phyloP scores from a whole-genome alignment of 2,888 invertebrate genomes.

The Pheosia tremula region DNA sequence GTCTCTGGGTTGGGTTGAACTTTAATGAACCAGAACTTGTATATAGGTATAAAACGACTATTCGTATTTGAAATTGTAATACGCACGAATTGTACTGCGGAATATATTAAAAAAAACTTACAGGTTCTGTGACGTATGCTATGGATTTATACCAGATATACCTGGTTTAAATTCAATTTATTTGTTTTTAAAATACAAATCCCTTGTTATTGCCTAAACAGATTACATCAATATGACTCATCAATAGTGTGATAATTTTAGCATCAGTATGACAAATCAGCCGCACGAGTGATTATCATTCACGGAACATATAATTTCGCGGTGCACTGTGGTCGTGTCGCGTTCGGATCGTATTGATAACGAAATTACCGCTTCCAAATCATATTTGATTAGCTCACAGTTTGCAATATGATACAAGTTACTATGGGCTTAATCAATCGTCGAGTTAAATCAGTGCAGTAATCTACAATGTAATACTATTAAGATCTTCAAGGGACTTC shows the following conservation, averaged over 20 bases:
- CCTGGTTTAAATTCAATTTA: too few relatives aligned
- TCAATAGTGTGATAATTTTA: slow-evolving; percentile 22
- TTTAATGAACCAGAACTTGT: too few relatives aligned
- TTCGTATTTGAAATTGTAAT: too few relatives aligned
- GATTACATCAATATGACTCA: slow-evolving; percentile 35
- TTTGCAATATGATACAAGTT: slow-evolving; percentile 31
- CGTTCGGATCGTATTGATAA: slow-evolving; percentile 58
- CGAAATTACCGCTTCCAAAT: slow-evolving; percentile 56
- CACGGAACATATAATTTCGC: slow-evolving; percentile 65
- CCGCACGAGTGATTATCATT: slow-evolving; percentile 60
- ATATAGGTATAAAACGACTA: too few relatives aligned
- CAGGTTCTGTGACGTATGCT: too few relatives aligned
- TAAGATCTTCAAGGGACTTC: not conserved
- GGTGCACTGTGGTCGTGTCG: slow-evolving; percentile 55
- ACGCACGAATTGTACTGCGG: too few relatives aligned
- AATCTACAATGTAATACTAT: not conserved
- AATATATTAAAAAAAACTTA: too few relatives aligned
- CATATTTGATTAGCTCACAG: slow-evolving; percentile 56
- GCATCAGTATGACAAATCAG: slow-evolving; percentile 57
- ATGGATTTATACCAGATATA: too few relatives aligned
- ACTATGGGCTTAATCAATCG: slow-evolving; percentile 4
- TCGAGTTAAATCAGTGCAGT: not conserved
- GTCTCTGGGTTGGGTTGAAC: not conserved
- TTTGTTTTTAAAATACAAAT: not conserved
- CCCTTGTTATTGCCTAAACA: not conserved